These are phyloP conservation scores for Rhyzopertha dominica DNA, from an alignment of 1,140 invertebrate genomes.

Conservation along the genomic window DNA sequence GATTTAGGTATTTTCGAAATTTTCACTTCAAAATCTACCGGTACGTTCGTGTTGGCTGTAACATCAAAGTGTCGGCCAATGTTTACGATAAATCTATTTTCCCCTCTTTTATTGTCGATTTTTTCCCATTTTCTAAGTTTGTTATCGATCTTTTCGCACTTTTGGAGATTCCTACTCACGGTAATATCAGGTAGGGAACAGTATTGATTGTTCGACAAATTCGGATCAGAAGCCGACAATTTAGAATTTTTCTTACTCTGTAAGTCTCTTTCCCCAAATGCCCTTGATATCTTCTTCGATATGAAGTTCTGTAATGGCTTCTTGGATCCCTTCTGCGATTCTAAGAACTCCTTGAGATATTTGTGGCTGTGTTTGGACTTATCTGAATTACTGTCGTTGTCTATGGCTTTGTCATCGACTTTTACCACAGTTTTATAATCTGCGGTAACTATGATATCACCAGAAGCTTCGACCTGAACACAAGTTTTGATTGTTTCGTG, in stretches of 20 bases:
- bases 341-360: constrained; percentile 42
- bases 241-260: constrained; percentile 12
- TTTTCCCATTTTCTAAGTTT: constrained; percentile 52
- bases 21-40: constrained; percentile 43
- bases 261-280: constrained; percentile 27
- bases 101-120: constrained; percentile 16
- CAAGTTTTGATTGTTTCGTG: constrained; percentile 28
- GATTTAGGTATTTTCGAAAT: constrained; percentile 40
- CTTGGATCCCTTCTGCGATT: constrained; percentile 41
- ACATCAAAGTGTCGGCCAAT: constrained; percentile 44
- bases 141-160: constrained; percentile 61
- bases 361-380: constrained; percentile 41
- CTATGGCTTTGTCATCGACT: constrained; percentile 27
- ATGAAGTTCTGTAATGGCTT: constrained; percentile 42
- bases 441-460: constrained; percentile 17
- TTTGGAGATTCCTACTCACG: constrained; percentile 58
- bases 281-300: constrained; percentile 39
- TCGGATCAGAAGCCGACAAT: constrained; percentile 50
- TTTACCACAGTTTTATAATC: constrained; percentile 39
- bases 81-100: constrained; percentile 44
- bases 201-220: constrained; percentile 59
- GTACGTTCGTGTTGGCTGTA: constrained; percentile 31
- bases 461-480: constrained; percentile 27
- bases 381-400: constrained; percentile 23
- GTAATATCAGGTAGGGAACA: constrained; percentile 63